Evolutionary conservation across 2,888 invertebrate species (phyloP), one percentile per base, ranked within the genome.

Genomic region (Apamea crenata): DNA sequence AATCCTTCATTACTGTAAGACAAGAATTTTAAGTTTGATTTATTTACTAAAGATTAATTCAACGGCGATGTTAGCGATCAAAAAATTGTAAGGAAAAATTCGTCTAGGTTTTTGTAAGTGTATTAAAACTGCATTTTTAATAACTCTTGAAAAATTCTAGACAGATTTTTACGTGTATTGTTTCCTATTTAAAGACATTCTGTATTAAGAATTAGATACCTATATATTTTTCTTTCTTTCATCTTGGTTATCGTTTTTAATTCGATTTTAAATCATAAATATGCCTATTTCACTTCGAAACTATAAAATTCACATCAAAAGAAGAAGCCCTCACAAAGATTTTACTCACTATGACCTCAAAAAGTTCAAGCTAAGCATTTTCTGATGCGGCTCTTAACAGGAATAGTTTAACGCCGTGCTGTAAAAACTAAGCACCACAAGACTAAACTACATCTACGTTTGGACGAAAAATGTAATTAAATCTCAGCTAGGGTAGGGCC

Each of bases 391-490:
- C 73, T 80, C 68, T 84, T 67, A 83, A 89, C 74, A 72, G 77
- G 77, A 88, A 70, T 67, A 85, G 83, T 87, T 74, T 82, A 78
- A 77, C 73, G 82, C 74, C 85, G 93, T 93, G 92, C 90, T 93
- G 94, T 94, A 91, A 95, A 94, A 94, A 94, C 94, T 95, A 95
- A 95, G 94, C 95, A 94, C 93, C 92, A 88, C 86, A 89, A 89
- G 88, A 90, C 88, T 91, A 92, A 89, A 87, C 96, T 96, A 96
- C 94, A 83, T 90, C 96, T 96, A 96, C 95, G 82, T 91, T 95
- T 96, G 96, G 96, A 96, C 96, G 96, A 96, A 96, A 95, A 92
- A 94, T 94, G 90, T 94, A 94, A 94, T 93, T 93, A 94, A 93
- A 93, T 91, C 90, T 93, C 90, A 92, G 92, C 94, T 94, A 95